Percentiles rank a stretch among this genome's conserved stretches.
Evolutionary conservation across 37 sponge, comb jelly and placozoan genomes (phyloP).

Genomic region (Theonella swinhoei): DNA sequence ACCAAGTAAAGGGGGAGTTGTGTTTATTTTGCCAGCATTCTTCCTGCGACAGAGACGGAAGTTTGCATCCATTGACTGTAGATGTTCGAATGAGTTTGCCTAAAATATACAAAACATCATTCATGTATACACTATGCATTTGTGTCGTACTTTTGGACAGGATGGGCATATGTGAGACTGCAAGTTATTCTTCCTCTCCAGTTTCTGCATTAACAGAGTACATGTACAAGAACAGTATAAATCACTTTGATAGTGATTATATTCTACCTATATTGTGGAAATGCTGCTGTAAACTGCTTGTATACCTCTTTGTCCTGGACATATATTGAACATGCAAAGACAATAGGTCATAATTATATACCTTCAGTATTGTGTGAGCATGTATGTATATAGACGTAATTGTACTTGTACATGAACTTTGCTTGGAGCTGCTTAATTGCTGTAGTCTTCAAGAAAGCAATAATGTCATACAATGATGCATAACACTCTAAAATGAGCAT

Average conservation of each 20-base stretch:
- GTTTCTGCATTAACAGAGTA: not conserved
- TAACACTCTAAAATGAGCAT: too few relatives aligned
- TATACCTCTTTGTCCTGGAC: too few relatives aligned
- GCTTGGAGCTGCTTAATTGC: too few relatives aligned
- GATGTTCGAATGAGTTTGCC: not conserved
- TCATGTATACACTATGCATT: not conserved
- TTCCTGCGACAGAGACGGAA: conserved; percentile 11
- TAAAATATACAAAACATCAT: not conserved
- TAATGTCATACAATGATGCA: too few relatives aligned
- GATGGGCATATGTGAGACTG: conserved; percentile 2
- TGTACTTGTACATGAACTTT: too few relatives aligned
- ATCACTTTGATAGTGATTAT: not conserved
- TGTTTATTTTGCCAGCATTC: conserved; percentile 2
- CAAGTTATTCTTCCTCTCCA: not conserved
- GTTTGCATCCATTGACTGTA: not conserved
- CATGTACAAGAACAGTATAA: not conserved
- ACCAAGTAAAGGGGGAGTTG: not conserved
- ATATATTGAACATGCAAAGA: too few relatives aligned
- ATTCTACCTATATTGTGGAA: too few relatives aligned
- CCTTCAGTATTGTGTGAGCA: too few relatives aligned
- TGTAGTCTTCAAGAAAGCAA: too few relatives aligned
- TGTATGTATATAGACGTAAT: too few relatives aligned
- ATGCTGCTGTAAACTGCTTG: too few relatives aligned
- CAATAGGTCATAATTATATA: too few relatives aligned
- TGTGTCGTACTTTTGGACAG: conserved; percentile 22